Conservation (phyloP, 2,797 vertebrate genomes). For the Myiotriccus ornatus region DNA sequence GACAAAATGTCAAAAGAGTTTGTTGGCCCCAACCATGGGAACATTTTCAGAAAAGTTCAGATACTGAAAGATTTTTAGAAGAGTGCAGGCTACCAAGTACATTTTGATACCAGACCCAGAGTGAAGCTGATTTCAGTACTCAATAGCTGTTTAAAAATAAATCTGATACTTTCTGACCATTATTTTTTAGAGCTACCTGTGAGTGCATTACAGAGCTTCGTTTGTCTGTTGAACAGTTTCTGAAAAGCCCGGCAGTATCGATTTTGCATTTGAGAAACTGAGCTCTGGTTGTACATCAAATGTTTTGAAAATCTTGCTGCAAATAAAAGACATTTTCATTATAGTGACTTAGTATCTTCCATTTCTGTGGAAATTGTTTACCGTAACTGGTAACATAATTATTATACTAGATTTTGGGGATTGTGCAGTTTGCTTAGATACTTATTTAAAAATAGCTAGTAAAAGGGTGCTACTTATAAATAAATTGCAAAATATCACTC, state of each 20-base stretch:
- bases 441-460: constrained; percentile 1
- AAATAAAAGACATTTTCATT: neutral
- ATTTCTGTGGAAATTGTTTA: neutral
- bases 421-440: neutral
- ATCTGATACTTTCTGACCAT: neutral
- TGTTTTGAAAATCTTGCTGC: neutral
- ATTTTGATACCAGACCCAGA: neutral
- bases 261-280: neutral
- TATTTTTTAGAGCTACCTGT: neutral
- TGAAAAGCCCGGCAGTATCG: neutral
- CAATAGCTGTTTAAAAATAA: neutral
- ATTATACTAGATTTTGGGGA: neutral
- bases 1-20: neutral
- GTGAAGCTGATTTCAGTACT: neutral
- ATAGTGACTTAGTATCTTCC: neutral
- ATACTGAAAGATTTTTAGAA: neutral
- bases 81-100: neutral
- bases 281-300: neutral
- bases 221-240: neutral
- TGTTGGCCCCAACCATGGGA: neutral
- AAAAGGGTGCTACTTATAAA: neutral
- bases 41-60: neutral
- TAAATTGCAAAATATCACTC: neutral
- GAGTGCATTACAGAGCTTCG: neutral
- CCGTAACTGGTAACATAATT: neutral